A percentile compares a stretch with the other conserved stretches of the same genome.
Conservation (phyloP, 1,140 invertebrate genomes). For the Cherax destructor region DNA sequence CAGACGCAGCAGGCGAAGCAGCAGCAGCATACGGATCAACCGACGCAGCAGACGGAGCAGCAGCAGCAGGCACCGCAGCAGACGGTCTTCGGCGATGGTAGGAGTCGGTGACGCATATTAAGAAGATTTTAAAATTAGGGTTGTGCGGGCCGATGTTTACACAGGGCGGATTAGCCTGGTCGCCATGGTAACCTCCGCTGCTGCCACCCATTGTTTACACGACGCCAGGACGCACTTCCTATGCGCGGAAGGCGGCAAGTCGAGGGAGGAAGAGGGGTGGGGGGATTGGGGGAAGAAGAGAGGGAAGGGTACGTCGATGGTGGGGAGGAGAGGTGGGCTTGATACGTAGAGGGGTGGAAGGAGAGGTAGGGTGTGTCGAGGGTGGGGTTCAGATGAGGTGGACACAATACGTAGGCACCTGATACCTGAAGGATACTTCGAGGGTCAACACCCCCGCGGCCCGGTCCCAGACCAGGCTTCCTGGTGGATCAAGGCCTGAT, state of each 20-base stretch:
- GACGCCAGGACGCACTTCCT: conserved; percentile 47
- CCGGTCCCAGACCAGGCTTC: too few relatives aligned
- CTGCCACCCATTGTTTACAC: conserved; percentile 55
- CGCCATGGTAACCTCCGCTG: conserved; percentile 53
- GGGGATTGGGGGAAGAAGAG: background rate
- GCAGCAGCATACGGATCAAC: background rate
- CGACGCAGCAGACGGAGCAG: background rate
- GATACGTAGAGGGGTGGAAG: background rate
- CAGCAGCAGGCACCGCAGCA: conserved; percentile 7
- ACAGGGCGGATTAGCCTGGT: conserved; percentile 60
- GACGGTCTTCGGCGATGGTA: conserved; percentile 48
- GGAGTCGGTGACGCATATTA: conserved; percentile 67
- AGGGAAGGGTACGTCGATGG: background rate
- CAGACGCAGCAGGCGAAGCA: too few relatives aligned
- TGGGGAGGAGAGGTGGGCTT: background rate
- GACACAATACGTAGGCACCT: too few relatives aligned
- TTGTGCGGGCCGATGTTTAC: conserved; percentile 51
- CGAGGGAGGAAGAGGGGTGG: background rate
- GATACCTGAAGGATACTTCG: too few relatives aligned
- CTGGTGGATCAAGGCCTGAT: too few relatives aligned
- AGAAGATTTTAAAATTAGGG: conserved; percentile 69
- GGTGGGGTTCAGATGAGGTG: too few relatives aligned
- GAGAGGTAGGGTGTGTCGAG: background rate
- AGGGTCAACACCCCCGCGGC: too few relatives aligned
- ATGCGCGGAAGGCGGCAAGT: conserved; percentile 43